Evolutionary conservation across 2,113 vertebrate species (phyloP).

Genomic region (Hippocampus mohnikei): DNA sequence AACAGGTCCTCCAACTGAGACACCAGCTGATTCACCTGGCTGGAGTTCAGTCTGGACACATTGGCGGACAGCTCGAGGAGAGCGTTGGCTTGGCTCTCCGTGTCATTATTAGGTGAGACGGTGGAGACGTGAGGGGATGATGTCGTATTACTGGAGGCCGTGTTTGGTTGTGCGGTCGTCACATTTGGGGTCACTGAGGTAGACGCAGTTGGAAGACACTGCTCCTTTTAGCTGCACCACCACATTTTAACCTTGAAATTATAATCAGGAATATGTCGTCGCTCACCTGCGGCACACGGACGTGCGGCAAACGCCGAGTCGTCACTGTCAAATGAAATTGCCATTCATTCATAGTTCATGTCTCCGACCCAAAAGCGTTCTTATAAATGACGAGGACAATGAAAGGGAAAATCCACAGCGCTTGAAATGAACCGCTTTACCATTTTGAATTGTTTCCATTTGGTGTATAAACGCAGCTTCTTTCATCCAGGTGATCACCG

Average conservation of each 20-base stretch:
- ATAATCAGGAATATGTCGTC: neutral
- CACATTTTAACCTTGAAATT: slow-evolving; percentile 12
- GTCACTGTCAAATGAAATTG: neutral
- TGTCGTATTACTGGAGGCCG: slow-evolving; percentile 14
- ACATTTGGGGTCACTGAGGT: slow-evolving; percentile 16
- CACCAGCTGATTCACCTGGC: slow-evolving; percentile 76
- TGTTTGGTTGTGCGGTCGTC: slow-evolving; percentile 17
- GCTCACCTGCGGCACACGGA: neutral
- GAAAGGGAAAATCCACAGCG: neutral
- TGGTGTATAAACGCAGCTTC: slow-evolving; percentile 1
- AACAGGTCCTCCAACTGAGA: slow-evolving; percentile 77
- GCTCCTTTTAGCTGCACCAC: slow-evolving; percentile 30
- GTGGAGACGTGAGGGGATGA: neutral
- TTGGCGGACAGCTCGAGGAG: slow-evolving; percentile 53
- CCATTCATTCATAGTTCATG: neutral
- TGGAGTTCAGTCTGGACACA: slow-evolving; percentile 53
- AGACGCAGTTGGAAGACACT: slow-evolving; percentile 9
- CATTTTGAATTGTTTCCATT: neutral
- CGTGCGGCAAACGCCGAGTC: neutral
- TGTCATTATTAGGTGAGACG: neutral
- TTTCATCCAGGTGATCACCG: slow-evolving; percentile 1
- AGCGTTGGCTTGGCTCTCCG: slow-evolving; percentile 18
- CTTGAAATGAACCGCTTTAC: neutral
- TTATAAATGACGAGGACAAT: neutral
- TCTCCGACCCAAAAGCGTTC: neutral